phyloP scores from a whole-genome alignment of 2,888 invertebrate genomes.

The Heliconius aoede region DNA sequence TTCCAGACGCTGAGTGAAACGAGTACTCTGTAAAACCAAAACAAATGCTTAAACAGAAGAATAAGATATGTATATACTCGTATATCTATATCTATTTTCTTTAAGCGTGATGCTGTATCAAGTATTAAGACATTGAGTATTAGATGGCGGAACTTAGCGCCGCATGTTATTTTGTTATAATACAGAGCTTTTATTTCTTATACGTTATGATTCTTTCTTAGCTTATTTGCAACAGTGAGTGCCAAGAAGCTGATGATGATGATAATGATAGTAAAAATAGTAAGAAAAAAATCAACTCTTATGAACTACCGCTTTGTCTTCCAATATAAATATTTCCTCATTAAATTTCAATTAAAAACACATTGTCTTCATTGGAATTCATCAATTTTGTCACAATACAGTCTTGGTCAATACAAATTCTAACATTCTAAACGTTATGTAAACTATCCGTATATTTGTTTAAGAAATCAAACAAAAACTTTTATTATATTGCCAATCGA shows the following conservation, averaged over 20 bases:
- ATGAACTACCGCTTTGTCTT: no score
- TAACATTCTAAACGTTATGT: slow-evolving; percentile 6
- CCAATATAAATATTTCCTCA: no score
- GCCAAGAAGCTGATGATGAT: no score
- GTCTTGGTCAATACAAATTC: neutral
- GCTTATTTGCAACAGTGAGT: no score
- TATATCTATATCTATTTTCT: neutral
- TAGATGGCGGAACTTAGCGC: neutral
- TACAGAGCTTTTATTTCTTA: no score
- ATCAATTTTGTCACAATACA: neutral
- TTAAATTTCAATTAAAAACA: neutral
- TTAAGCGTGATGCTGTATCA: neutral
- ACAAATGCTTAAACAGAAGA: neutral
- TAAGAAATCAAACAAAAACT: slow-evolving; percentile 14
- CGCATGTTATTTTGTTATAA: neutral
- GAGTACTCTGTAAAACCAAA: neutral
- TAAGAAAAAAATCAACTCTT: no score
- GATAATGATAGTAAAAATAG: no score
- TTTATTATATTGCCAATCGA: slow-evolving; percentile 12
- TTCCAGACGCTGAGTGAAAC: slow-evolving; percentile 9
- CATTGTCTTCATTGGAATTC: neutral
- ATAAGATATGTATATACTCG: neutral
- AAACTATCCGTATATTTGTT: slow-evolving; percentile 1
- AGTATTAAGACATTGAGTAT: neutral
- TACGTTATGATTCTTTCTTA: no score